A percentile compares a stretch with the other conserved stretches of the same genome.
phyloP scores from a whole-genome alignment of 2,888 invertebrate species.

The Plebejus melissa region DNA sequence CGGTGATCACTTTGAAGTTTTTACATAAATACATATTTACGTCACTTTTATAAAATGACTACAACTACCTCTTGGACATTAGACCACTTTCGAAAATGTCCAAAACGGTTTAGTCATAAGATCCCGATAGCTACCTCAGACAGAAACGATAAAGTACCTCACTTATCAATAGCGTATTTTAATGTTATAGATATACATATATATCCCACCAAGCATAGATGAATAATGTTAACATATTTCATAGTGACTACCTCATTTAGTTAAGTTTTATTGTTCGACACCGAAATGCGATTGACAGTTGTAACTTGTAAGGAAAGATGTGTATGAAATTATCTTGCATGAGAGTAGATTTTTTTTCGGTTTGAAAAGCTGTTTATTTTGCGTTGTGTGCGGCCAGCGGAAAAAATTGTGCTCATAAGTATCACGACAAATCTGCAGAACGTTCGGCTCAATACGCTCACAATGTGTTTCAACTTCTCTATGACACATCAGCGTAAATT shows the following conservation, averaged over 20 bases:
- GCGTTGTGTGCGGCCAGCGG: slow-evolving; percentile 14
- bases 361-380: slow-evolving; percentile 29
- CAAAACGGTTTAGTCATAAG: slow-evolving; percentile 29
- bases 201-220: slow-evolving; percentile 75
- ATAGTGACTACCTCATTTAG: slow-evolving; percentile 75
- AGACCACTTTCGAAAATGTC: slow-evolving; percentile 33
- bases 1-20: slow-evolving; percentile 51
- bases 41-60: slow-evolving; percentile 29
- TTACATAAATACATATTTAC: slow-evolving; percentile 39
- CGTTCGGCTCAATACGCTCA: too few relatives aligned
- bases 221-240: slow-evolving; percentile 63
- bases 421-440: too few relatives aligned
- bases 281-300: slow-evolving; percentile 29
- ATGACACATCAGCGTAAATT: too few relatives aligned
- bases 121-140: slow-evolving; percentile 61
- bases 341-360: slow-evolving; percentile 34
- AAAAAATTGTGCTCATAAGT: background rate
- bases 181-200: slow-evolving; percentile 63
- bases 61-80: slow-evolving; percentile 5
- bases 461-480: too few relatives aligned
- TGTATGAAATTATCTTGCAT: slow-evolving; percentile 37
- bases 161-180: slow-evolving; percentile 68
- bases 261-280: slow-evolving; percentile 47
- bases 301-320: slow-evolving; percentile 32
- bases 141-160: slow-evolving; percentile 68